phyloP scores from a whole-genome alignment of 2,113 vertebrate species.

The Hylia prasina region DNA sequence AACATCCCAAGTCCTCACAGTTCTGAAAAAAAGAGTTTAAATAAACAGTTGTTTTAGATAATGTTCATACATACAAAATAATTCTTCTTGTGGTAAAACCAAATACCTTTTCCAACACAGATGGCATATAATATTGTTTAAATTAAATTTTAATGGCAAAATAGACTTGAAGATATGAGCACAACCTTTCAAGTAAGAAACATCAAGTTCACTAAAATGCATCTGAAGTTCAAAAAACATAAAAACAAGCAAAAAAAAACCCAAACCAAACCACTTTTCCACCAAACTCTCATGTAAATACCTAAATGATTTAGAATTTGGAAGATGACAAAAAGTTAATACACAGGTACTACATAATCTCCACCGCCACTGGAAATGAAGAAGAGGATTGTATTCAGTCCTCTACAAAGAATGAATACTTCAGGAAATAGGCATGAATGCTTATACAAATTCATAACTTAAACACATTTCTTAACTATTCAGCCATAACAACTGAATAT shows the following conservation, averaged over 20 bases:
- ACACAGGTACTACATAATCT: not conserved
- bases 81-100: not conserved
- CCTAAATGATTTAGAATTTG: not conserved
- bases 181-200: not conserved
- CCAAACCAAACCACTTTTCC: not conserved
- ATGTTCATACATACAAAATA: not conserved
- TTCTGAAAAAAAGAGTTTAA: slow-evolving; percentile 70
- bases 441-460: not conserved
- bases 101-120: not conserved
- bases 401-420: not conserved
- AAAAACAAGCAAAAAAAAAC: not conserved
- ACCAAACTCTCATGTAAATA: not conserved
- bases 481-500: not conserved
- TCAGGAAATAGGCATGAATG: not conserved
- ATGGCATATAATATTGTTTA: not conserved
- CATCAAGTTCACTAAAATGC: not conserved
- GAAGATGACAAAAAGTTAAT: not conserved
- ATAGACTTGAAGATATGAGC: not conserved
- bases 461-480: not conserved
- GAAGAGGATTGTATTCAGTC: not conserved
- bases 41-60: not conserved
- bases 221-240: not conserved
- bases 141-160: not conserved
- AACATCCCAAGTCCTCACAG: slow-evolving; percentile 93
- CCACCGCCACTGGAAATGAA: not conserved